Evolutionary conservation across 2,888 invertebrate species (phyloP).

Genomic region (Cancer borealis): DNA sequence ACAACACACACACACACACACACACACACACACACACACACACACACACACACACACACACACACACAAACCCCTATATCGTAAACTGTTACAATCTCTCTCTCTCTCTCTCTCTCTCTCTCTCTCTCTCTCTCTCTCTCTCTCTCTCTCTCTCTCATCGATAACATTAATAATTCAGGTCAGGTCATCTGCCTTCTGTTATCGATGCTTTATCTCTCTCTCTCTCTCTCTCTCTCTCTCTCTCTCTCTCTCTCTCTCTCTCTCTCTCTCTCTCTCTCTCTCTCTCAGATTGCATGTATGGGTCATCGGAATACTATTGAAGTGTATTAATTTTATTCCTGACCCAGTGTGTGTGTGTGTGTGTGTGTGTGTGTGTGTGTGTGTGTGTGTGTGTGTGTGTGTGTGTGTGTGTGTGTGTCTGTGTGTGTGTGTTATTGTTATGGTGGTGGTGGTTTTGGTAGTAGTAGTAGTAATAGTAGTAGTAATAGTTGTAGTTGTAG

Average conservation of each 20-base stretch:
- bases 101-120: too few relatives aligned
- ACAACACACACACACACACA: constrained; percentile 3
- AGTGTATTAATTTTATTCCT: not conserved
- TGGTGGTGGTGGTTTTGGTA: too few relatives aligned
- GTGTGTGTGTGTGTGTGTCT: not conserved
- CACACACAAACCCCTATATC: not conserved
- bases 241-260: constrained; percentile 31
- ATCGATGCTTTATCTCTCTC: not conserved
- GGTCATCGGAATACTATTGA: not conserved
- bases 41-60: constrained; percentile 22
- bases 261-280: constrained; percentile 16
- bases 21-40: not conserved
- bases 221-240: constrained; percentile 20
- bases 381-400: too few relatives aligned
- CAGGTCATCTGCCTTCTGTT: too few relatives aligned
- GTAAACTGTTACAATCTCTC: too few relatives aligned
- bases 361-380: too few relatives aligned
- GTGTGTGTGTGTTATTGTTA: not conserved
- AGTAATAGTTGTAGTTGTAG: constrained; percentile 21
- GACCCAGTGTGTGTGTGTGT: not conserved
- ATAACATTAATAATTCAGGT: too few relatives aligned
- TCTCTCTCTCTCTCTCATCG: too few relatives aligned
- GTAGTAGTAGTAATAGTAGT: not conserved
- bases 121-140: too few relatives aligned
- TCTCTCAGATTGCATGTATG: not conserved